Evolutionary conservation across 2,888 invertebrate genomes (phyloP).

Genomic region (Epinotia nisella): DNA sequence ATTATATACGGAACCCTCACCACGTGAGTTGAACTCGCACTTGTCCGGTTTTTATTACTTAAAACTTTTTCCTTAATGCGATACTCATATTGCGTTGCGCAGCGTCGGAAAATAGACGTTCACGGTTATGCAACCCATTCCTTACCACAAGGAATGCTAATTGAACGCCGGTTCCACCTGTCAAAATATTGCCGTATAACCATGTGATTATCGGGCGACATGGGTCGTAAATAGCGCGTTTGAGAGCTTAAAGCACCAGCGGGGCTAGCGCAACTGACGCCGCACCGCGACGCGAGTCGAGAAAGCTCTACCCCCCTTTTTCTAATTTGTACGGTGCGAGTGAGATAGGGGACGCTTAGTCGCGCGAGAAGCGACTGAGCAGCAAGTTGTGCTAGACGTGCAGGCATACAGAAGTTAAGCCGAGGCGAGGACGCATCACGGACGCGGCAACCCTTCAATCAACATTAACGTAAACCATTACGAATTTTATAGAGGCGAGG

Average conservation of each 20-base stretch:
- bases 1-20: no score
- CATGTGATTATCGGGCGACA: conserved; percentile 1
- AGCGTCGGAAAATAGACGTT: neutral
- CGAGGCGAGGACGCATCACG: neutral
- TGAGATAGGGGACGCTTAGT: no score
- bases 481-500: no score
- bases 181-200: neutral
- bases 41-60: no score
- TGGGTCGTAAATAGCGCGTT: neutral
- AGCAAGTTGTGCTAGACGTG: no score
- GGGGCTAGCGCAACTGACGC: no score
- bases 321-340: no score
- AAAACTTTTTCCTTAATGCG: neutral
- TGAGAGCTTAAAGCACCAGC: neutral
- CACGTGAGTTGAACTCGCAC: no score
- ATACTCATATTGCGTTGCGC: neutral
- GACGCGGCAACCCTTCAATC: neutral
- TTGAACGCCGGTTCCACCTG: conserved; percentile 1
- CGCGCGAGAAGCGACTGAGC: no score
- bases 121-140: neutral
- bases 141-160: neutral
- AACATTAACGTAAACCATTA: no score
- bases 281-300: no score
- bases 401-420: neutral
- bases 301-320: no score